Evolutionary conservation across 23 tunicate genomes (phyloP), one percentile per base, ranked within the genome.

Genomic region (Halocynthia aurantium): DNA sequence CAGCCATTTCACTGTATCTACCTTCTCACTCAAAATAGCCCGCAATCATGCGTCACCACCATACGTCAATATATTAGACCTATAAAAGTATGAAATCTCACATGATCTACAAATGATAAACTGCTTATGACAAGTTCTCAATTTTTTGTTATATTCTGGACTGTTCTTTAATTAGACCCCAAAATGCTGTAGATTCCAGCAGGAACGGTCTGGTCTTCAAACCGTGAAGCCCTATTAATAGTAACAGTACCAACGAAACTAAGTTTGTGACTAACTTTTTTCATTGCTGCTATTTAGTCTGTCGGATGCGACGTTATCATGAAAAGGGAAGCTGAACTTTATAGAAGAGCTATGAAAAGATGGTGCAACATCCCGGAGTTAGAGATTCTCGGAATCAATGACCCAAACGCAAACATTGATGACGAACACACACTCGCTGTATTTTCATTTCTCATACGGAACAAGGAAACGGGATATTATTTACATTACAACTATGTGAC

Each of bases 401-500:
- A 8, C 22, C 61, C 75, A 44, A 50, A 67, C 57, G n/a, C 52
- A 5, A 22, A 78, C 6, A 6, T 67, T 6, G 50, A 13, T 8
- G 69, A 63, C 19, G 66, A 81, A 15, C 17, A 84, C 52, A 83
- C 73, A n/a, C 67, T 96, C 15, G 93, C 99, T 49, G 87, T 96
- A 49, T 96, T 96, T 79, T 96, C 99, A 6, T 96, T 96, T 50
- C 80, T 96, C 75, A 74, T 96, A 8, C 76, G 61, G 40, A 76
- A 82, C 57, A 86, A 81, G 10, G 72, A 76, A 11, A 62, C 88
- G 6, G 69, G 80, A 11, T 71, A 65, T 5, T 90, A 89, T 79
- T 77, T 96, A 6, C 99, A 96, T 82, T 87, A 96, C 82, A 96
- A 96, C 75, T 96, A 67, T 71, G 97, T 96, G 8, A 75, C 99